These are phyloP conservation scores for Rhagoletis pomonella DNA, from an alignment of 1,140 invertebrate species.

Conservation along the genomic window DNA sequence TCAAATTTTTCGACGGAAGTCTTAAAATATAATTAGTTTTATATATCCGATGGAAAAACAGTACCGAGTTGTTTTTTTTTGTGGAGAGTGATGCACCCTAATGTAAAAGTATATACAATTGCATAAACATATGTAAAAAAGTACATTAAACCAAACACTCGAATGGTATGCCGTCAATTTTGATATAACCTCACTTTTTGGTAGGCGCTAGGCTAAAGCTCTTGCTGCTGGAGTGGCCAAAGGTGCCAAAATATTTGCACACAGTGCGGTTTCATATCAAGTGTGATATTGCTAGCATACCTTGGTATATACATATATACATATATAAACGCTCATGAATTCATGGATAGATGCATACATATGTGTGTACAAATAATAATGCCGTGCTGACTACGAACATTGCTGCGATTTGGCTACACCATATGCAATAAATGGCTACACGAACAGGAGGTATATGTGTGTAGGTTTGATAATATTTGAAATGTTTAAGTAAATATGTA, in stretches of 20 bases:
- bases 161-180: background rate
- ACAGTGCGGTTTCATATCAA: constrained; percentile 24
- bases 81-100: no score
- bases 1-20: no score
- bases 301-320: no score
- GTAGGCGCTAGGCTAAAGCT: background rate
- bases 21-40: no score
- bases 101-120: background rate
- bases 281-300: constrained; percentile 7
- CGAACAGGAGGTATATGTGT: background rate
- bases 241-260: constrained; percentile 51
- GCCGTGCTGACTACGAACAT: background rate
- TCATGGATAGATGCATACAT: background rate
- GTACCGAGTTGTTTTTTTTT: no score
- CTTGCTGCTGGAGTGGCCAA: background rate
- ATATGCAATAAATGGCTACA: background rate
- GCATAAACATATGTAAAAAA: background rate
- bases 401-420: background rate
- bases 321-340: no score
- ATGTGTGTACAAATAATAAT: background rate
- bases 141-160: background rate
- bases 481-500: background rate
- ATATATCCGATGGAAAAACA: no score
- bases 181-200: constrained; percentile 1
- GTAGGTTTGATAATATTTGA: background rate